These are phyloP conservation scores for Limosa lapponica DNA, from an alignment of 2,797 vertebrate species.

Conservation along the genomic window DNA sequence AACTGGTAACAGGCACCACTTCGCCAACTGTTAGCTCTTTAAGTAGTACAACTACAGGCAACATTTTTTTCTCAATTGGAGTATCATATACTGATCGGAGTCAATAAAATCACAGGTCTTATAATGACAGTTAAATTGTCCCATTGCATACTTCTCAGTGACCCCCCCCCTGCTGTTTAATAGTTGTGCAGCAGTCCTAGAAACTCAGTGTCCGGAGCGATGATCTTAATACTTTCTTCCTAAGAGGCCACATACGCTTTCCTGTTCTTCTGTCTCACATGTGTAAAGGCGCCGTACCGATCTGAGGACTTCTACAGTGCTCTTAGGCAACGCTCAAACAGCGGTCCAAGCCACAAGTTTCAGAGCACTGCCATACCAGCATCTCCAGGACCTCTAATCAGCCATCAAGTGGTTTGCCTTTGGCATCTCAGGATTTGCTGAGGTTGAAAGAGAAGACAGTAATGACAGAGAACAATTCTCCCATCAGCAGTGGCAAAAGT, in stretches of 20 bases:
- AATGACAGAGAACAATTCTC: constrained; percentile 31
- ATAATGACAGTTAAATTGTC: not conserved
- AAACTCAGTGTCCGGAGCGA: not conserved
- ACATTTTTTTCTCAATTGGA: not conserved
- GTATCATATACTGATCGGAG: not conserved
- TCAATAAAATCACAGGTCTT: not conserved
- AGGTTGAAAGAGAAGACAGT: constrained; percentile 47
- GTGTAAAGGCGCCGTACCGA: not conserved
- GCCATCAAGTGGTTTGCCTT: not conserved
- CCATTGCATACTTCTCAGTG: not conserved
- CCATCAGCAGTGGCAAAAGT: constrained; percentile 30
- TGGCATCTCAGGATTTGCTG: constrained; percentile 43
- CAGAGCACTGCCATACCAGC: constrained; percentile 3
- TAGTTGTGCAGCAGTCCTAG: not conserved
- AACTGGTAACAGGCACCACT: not conserved
- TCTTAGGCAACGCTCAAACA: constrained; percentile 3
- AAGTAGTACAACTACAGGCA: not conserved
- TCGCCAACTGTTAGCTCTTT: not conserved
- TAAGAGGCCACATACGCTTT: not conserved
- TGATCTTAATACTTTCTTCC: not conserved
- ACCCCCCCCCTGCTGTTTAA: not conserved
- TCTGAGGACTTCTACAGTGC: not conserved
- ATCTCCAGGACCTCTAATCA: constrained; percentile 8
- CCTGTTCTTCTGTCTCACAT: not conserved
- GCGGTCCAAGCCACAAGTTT: constrained; percentile 19